These are phyloP conservation scores for Oreochromis niloticus DNA, from an alignment of 2,113 vertebrate species.

Conservation along the genomic window DNA sequence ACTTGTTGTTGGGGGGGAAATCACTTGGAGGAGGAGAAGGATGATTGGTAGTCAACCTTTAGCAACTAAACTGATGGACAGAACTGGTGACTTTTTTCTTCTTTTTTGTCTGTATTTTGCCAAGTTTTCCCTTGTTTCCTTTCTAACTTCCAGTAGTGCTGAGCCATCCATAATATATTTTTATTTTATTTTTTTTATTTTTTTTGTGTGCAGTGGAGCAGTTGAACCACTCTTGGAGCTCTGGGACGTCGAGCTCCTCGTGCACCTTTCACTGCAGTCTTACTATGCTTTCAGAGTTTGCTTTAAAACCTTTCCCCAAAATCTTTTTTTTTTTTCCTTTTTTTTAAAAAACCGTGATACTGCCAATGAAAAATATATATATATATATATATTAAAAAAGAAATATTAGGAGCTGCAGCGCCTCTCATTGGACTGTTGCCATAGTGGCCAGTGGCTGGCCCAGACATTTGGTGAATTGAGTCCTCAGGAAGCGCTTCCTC, in stretches of 20 bases:
- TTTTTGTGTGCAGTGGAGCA: not conserved
- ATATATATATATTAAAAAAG: not conserved
- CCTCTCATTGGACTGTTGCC: constrained; percentile 44
- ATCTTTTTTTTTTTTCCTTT: not conserved
- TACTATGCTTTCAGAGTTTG: constrained; percentile 22
- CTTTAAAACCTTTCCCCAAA: constrained; percentile 24
- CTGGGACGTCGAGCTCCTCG: not conserved
- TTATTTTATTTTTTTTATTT: not conserved
- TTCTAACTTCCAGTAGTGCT: constrained; percentile 24
- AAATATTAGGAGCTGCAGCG: not conserved
- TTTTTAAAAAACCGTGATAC: constrained; percentile 5
- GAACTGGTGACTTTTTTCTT: constrained; percentile 37
- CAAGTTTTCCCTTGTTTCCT: constrained; percentile 32
- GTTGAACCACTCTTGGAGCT: not conserved
- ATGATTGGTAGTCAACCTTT: constrained; percentile 25
- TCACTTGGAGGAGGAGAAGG: not conserved
- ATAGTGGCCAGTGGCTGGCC: constrained; percentile 7
- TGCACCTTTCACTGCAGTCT: constrained; percentile 42
- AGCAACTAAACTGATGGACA: constrained; percentile 48
- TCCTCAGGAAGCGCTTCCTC: constrained; percentile 30
- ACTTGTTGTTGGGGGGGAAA: constrained; percentile 1
- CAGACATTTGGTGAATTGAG: not conserved
- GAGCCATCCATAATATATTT: constrained; percentile 36
- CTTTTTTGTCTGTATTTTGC: constrained; percentile 44
- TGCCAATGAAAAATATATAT: constrained; percentile 48